These are phyloP conservation scores for Chitala chitala DNA, from an alignment of 2,113 vertebrate genomes.

Conservation along the genomic window DNA sequence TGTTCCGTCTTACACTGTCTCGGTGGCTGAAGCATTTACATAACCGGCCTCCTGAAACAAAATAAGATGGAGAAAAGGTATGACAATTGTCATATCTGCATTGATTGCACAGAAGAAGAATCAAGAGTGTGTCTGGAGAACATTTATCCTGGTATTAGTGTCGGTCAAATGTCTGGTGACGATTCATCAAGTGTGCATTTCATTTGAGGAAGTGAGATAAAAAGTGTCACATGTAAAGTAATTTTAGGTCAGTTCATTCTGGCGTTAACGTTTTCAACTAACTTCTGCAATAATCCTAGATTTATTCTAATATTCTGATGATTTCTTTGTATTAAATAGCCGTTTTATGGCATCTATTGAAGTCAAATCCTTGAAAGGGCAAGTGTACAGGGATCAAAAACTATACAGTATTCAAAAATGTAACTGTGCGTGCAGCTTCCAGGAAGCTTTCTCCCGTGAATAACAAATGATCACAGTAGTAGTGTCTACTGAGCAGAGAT, in stretches of 20 bases:
- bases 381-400: not conserved
- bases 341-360: not conserved
- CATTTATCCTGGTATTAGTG: no score
- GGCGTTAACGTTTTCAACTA: not conserved
- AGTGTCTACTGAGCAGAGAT: not conserved
- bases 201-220: no score
- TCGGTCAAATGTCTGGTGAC: no score
- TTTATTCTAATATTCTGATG: not conserved
- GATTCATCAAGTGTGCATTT: no score
- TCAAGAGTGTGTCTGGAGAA: no score
- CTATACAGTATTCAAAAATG: not conserved
- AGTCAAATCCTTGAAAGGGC: conserved; percentile 1
- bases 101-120: no score
- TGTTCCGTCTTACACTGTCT: no score
- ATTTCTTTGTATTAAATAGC: not conserved
- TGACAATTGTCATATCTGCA: no score
- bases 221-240: no score
- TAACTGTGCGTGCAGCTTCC: not conserved
- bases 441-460: not conserved
- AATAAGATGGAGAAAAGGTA: no score
- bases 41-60: no score
- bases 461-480: not conserved
- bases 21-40: no score
- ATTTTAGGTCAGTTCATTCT: not conserved
- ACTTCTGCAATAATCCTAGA: not conserved